Evolutionary conservation across 2,113 vertebrate genomes (phyloP).

Genomic region (Xenopus tropicalis): UCB_Xtro_10.0 CM004444.2:155485001-155485500

Average conservation of each 20-base stretch:
- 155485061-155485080: too few species aligned
- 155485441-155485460: neutral
- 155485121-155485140: constrained; percentile 38
- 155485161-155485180: constrained; percentile 37
- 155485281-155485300: constrained; percentile 50
- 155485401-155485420: constrained; percentile 48
- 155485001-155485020: too few species aligned
- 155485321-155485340: constrained; percentile 51
- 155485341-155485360: constrained; percentile 53
- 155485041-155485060: too few species aligned
- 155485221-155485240: constrained; percentile 50
- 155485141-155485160: neutral
- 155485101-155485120: neutral
- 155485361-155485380: constrained; percentile 50
- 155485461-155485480: too few species aligned
- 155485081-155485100: neutral
- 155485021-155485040: too few species aligned
- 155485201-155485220: constrained; percentile 49
- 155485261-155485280: constrained; percentile 54
- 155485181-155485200: constrained; percentile 37
- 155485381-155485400: constrained; percentile 45
- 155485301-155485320: constrained; percentile 34
- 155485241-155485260: constrained; percentile 48
- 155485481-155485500: neutral
- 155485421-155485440: constrained; percentile 51